A percentile compares a stretch with the other conserved stretches of the same genome.
phyloP scores from a whole-genome alignment of 2,113 vertebrate species.

The Colinus virginianus region DNA sequence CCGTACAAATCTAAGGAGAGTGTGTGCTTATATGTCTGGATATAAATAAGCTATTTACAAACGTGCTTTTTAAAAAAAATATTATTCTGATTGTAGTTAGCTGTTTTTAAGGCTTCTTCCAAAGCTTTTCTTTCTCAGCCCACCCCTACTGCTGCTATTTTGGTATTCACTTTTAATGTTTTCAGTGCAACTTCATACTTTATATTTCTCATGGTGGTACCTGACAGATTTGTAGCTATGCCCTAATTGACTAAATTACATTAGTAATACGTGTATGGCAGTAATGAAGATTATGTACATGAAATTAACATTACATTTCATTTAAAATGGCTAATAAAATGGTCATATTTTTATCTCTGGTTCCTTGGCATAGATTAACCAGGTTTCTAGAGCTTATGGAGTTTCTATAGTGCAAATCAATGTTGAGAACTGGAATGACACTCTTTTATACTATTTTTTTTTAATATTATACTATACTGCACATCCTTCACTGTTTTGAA shows the following conservation, averaged over 20 bases:
- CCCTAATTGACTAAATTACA: slow-evolving; percentile 48
- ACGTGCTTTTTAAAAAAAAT: not conserved
- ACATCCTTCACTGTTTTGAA: not conserved
- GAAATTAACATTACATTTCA: slow-evolving; percentile 62
- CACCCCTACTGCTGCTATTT: not conserved
- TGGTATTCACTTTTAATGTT: not conserved
- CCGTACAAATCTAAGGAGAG: not conserved
- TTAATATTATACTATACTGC: not conserved
- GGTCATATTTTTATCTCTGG: slow-evolving; percentile 38
- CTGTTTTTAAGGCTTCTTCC: not conserved
- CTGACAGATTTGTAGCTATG: slow-evolving; percentile 56
- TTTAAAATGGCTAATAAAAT: slow-evolving; percentile 62
- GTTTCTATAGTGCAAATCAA: not conserved
- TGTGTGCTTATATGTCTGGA: slow-evolving; percentile 7
- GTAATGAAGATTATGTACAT: slow-evolving; percentile 56
- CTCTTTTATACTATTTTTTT: not conserved
- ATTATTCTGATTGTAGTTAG: not conserved
- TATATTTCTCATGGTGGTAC: slow-evolving; percentile 26
- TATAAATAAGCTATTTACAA: slow-evolving; percentile 7
- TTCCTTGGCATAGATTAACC: slow-evolving; percentile 9
- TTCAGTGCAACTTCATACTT: slow-evolving; percentile 14
- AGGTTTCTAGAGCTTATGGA: not conserved
- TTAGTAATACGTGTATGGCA: slow-evolving; percentile 2
- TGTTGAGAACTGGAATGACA: not conserved
- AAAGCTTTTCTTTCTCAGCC: not conserved